Evolutionary conservation across 2,888 invertebrate genomes (phyloP).

Genomic region (Drymonia ruficornis): DNA sequence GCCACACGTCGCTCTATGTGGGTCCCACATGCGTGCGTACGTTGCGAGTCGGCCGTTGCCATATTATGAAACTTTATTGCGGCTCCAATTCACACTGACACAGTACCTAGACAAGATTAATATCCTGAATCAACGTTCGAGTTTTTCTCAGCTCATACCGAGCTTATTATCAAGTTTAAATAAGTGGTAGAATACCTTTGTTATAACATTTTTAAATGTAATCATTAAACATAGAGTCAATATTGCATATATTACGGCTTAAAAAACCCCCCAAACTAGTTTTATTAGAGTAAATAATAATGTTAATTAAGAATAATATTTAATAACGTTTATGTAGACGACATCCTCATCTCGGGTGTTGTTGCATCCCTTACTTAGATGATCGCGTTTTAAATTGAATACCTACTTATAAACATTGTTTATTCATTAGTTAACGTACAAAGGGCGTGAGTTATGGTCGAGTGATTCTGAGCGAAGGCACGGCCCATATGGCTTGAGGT

Average conservation of each 20-base stretch:
- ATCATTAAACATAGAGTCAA: too few species aligned
- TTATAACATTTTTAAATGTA: too few species aligned
- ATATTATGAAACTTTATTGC: slow-evolving; percentile 50
- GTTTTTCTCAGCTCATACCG: slow-evolving; percentile 4
- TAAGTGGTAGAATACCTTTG: too few species aligned
- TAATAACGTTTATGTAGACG: neutral
- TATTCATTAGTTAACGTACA: slow-evolving; percentile 53
- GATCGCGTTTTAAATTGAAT: slow-evolving; percentile 38
- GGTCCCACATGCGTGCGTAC: slow-evolving; percentile 48
- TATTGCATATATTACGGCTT: too few species aligned
- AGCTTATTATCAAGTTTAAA: slow-evolving; percentile 7
- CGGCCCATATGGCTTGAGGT: slow-evolving; percentile 73
- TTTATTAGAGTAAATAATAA: neutral
- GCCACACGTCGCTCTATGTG: slow-evolving; percentile 62
- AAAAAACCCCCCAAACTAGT: neutral
- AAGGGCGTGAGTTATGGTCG: slow-evolving; percentile 63
- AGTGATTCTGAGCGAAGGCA: slow-evolving; percentile 53
- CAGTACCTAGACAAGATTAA: slow-evolving; percentile 16
- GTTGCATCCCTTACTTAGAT: slow-evolving; percentile 14
- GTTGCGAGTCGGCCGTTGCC: slow-evolving; percentile 47
- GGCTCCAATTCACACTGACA: slow-evolving; percentile 10
- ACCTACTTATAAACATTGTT: slow-evolving; percentile 49
- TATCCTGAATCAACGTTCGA: slow-evolving; percentile 14
- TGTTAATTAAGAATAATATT: neutral
- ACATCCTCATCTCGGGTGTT: neutral